These are phyloP conservation scores for Timema podura DNA, from an alignment of 2,888 invertebrate species.

Conservation along the genomic window DNA sequence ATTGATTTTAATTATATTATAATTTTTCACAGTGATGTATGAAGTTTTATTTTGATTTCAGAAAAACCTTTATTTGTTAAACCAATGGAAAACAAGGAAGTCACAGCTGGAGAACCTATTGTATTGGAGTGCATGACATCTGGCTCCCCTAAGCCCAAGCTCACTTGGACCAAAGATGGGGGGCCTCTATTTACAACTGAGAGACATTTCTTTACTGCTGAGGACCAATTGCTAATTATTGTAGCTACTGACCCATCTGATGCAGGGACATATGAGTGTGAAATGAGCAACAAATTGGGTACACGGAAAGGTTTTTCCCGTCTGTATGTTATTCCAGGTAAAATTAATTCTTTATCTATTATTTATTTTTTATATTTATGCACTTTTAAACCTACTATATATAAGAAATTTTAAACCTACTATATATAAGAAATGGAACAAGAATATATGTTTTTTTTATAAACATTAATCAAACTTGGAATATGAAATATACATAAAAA, in stretches of 20 bases:
- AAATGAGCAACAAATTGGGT: slow-evolving; percentile 81
- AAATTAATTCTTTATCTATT: neutral
- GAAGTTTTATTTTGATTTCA: slow-evolving; percentile 40
- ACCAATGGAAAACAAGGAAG: slow-evolving; percentile 81
- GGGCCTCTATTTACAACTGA: slow-evolving; percentile 66
- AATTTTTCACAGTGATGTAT: neutral
- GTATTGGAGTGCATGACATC: slow-evolving; percentile 85
- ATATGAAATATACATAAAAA: too few species aligned
- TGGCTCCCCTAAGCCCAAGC: slow-evolving; percentile 76
- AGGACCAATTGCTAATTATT: slow-evolving; percentile 83
- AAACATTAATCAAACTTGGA: too few species aligned
- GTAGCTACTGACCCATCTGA: slow-evolving; percentile 73
- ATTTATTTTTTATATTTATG: neutral
- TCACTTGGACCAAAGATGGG: slow-evolving; percentile 84
- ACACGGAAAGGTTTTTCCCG: slow-evolving; percentile 67
- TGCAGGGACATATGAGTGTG: slow-evolving; percentile 85
- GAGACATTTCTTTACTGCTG: slow-evolving; percentile 80
- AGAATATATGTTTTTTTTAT: too few species aligned
- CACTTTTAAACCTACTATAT: neutral
- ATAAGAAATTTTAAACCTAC: neutral
- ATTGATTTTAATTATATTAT: slow-evolving; percentile 10
- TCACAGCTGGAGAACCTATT: slow-evolving; percentile 74
- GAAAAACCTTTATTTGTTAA: slow-evolving; percentile 85
- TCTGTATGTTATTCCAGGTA: slow-evolving; percentile 64
- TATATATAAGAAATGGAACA: neutral